Evolutionary conservation across 2,113 vertebrate genomes (phyloP).

Genomic region (Oncorhynchus masou): DNA sequence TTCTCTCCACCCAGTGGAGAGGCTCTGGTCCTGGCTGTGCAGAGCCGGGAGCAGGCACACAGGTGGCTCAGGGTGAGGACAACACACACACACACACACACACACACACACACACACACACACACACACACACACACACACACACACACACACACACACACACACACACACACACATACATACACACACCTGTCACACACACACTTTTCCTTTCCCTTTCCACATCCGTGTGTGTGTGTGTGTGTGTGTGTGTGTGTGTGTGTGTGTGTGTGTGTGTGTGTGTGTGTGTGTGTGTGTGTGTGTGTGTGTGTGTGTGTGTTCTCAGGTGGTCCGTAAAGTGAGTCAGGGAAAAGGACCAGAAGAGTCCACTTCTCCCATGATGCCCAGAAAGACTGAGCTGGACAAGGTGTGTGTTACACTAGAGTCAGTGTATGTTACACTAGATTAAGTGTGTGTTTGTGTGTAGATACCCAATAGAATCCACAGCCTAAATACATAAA

Average conservation of each 20-base stretch:
- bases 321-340: not conserved
- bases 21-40: constrained; percentile 86
- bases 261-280: not conserved
- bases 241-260: constrained; percentile 9
- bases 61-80: constrained; percentile 89
- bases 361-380: too few species aligned
- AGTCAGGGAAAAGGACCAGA: too few species aligned
- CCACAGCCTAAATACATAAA: too few species aligned
- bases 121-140: not conserved
- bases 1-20: constrained; percentile 88
- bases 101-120: not conserved
- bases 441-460: too few species aligned
- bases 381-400: too few species aligned
- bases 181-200: not conserved
- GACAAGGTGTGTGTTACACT: too few species aligned
- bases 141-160: not conserved
- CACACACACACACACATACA: not conserved
- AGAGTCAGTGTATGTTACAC: too few species aligned
- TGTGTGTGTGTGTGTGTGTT: too few species aligned
- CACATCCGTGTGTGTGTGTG: constrained; percentile 1
- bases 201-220: not conserved
- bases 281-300: too few species aligned
- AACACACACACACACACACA: not conserved
- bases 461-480: too few species aligned
- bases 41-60: constrained; percentile 95